A percentile compares a stretch with the other conserved stretches of the same genome.
Evolutionary conservation across 2,797 vertebrate genomes (phyloP).

Genomic region (Streptopelia turtur): DNA sequence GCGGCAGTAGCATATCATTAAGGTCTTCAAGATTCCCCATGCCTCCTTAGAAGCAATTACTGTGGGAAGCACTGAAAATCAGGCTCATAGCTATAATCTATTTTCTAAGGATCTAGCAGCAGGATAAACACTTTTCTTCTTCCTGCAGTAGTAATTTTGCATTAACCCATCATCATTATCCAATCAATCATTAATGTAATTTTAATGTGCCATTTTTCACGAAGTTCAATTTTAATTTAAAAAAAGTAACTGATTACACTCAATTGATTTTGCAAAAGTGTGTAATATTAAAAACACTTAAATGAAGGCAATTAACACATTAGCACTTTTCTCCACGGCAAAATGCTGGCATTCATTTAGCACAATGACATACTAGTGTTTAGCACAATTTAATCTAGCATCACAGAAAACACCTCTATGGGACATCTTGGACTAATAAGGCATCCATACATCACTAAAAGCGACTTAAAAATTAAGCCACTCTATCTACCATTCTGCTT

Average conservation of each 20-base stretch:
- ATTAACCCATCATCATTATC: conserved; percentile 69
- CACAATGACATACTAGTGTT: background rate
- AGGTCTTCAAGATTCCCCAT: conserved; percentile 70
- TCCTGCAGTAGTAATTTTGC: conserved; percentile 62
- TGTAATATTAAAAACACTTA: conserved; percentile 33
- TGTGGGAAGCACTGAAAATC: conserved; percentile 69
- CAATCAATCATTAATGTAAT: conserved; percentile 72
- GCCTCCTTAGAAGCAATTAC: conserved; percentile 76
- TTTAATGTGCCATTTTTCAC: conserved; percentile 43
- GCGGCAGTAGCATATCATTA: conserved; percentile 75
- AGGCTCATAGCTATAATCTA: conserved; percentile 61
- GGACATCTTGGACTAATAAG: background rate
- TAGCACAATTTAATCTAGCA: background rate
- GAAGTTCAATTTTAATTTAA: conserved; percentile 64
- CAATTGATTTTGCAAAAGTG: conserved; percentile 56
- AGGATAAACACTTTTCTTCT: conserved; percentile 71
- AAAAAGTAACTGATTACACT: conserved; percentile 49
- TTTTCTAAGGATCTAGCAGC: conserved; percentile 67
- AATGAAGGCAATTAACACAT: conserved; percentile 61
- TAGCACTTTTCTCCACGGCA: conserved; percentile 34
- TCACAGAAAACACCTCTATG: background rate
- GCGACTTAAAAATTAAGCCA: background rate
- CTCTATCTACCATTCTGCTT: background rate
- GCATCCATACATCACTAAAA: background rate
- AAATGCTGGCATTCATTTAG: background rate